Evolutionary conservation across 2,888 invertebrate species (phyloP).

Genomic region (Alsophila aescularia): DNA sequence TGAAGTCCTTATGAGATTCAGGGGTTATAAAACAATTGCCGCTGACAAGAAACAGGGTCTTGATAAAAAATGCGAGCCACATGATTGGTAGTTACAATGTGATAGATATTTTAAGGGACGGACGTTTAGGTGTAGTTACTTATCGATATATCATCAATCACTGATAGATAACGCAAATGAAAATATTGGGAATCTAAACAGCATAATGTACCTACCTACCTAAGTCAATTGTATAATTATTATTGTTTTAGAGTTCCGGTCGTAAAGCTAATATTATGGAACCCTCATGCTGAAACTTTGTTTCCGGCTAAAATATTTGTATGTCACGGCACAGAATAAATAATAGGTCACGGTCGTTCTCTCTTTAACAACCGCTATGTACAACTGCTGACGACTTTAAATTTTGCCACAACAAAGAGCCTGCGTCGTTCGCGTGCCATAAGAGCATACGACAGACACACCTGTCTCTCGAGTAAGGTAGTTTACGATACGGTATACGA

Average conservation of each 20-base stretch:
- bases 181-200: conserved; percentile 14
- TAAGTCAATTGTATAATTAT: neutral
- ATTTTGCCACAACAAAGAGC: too few relatives aligned
- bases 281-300: too few relatives aligned
- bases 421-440: too few relatives aligned
- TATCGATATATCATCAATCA: conserved; percentile 29
- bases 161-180: conserved; percentile 12
- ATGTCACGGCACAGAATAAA: too few relatives aligned
- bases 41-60: neutral
- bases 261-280: too few relatives aligned
- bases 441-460: too few relatives aligned
- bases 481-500: too few relatives aligned
- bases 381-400: too few relatives aligned
- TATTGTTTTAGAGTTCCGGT: neutral
- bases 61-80: conserved; percentile 24
- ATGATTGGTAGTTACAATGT: conserved; percentile 21
- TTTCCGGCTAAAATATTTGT: too few relatives aligned
- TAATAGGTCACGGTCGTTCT: too few relatives aligned
- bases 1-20: neutral
- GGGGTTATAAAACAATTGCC: conserved; percentile 11
- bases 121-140: neutral
- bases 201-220: neutral
- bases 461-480: too few relatives aligned
- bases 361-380: too few relatives aligned
- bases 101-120: neutral